Percentiles rank a stretch among this genome's conserved stretches.
Evolutionary conservation across 2,113 vertebrate genomes (phyloP).

Genomic region (Vidua chalybeata): DNA sequence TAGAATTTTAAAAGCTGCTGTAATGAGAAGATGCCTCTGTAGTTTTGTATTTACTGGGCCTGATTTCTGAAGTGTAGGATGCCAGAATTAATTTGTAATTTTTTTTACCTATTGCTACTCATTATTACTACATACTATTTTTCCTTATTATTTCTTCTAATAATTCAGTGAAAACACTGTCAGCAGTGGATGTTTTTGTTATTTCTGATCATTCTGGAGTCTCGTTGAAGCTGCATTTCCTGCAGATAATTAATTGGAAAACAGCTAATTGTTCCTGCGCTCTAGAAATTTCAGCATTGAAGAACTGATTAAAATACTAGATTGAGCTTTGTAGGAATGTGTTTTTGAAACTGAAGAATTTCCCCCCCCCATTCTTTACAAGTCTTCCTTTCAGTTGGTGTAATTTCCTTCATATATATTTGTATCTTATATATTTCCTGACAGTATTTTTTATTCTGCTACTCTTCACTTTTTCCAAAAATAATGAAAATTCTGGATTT

Average conservation of each 20-base stretch:
- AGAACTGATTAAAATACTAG: background rate
- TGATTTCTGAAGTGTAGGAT: background rate
- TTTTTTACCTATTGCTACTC: background rate
- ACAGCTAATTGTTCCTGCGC: background rate
- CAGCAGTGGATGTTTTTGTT: background rate
- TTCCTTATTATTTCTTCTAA: background rate
- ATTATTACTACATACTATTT: background rate
- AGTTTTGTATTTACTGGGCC: background rate
- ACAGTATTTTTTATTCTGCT: background rate
- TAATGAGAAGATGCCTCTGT: background rate
- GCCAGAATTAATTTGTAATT: background rate
- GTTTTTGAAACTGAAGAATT: background rate
- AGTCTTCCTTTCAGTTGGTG: background rate
- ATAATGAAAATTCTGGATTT: background rate
- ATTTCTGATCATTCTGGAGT: background rate
- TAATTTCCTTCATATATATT: background rate
- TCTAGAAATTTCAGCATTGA: background rate
- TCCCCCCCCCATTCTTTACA: background rate
- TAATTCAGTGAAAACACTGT: background rate
- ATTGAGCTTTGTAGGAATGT: background rate
- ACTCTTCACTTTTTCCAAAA: background rate
- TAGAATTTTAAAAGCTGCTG: background rate
- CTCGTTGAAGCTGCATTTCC: background rate
- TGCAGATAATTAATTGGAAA: background rate
- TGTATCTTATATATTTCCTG: background rate